Percentiles rank a stretch among this genome's conserved stretches.
Conservation (phyloP, 2,797 vertebrate genomes). For the Alectoris magna region DNA sequence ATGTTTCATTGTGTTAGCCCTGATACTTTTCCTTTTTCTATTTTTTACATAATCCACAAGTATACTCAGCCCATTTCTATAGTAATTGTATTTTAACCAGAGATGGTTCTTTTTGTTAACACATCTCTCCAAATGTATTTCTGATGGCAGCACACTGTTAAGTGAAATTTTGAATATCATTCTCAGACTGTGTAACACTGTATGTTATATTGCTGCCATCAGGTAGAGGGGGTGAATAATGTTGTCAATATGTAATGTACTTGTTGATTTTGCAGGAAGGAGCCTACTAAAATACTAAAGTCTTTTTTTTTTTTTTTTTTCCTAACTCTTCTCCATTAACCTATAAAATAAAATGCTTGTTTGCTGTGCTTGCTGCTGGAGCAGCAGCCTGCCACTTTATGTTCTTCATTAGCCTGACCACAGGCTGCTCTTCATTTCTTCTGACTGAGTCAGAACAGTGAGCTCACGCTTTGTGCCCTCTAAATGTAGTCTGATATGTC, state of each 20-base stretch:
- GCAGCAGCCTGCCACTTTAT: neutral
- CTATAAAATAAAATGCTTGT: neutral
- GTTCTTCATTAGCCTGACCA: neutral
- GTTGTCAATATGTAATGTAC: neutral
- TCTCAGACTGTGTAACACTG: neutral
- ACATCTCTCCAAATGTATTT: neutral
- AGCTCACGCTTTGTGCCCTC: neutral
- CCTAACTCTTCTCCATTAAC: neutral
- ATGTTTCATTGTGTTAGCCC: neutral
- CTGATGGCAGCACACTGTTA: neutral
- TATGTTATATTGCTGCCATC: neutral
- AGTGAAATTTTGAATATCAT: neutral
- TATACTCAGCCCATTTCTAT: neutral
- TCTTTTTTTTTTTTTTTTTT: too few relatives aligned
- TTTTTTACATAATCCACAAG: neutral
- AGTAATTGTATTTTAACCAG: neutral
- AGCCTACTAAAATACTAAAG: neutral
- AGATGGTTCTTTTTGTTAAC: neutral
- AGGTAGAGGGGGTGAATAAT: neutral
- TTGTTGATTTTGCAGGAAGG: neutral
- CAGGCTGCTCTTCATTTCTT: neutral
- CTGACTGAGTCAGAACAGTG: neutral
- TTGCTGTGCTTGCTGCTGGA: neutral
- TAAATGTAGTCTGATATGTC: rapidly evolving
- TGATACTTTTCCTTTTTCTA: neutral